Base-by-base conservation (phyloP, 2,888 invertebrate species). In the Neria commutata region DNA sequence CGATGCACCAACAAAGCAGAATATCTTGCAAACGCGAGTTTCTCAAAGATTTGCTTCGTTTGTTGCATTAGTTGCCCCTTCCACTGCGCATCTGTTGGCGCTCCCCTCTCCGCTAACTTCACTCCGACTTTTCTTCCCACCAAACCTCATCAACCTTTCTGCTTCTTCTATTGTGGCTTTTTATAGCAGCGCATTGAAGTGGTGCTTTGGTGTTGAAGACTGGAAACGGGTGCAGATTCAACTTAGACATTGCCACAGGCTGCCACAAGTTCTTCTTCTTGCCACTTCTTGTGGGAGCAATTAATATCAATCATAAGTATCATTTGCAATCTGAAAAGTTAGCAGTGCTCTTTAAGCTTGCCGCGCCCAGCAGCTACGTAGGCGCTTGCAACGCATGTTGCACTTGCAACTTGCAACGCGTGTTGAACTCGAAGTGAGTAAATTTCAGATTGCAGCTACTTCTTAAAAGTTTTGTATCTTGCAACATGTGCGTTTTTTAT, bases 131-230 rank as follows among this genome's bases (percentile, higher is more conserved):
- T n/a, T n/a, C n/a, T n/a, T n/a, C n/a, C n/a, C n/a, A n/a, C n/a
- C n/a, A n/a, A n/a, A n/a, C n/a, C n/a, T n/a, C 26, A 55, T 53
- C 37, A 37, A 29, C 29, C 11, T 29, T 29, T 29, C 29, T 8
- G 29, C 5, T 29, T 29, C 29, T 8, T 29, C 5, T 29, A 8
- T 11, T 11, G 29, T 8, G 6, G 29, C 29, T 29, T 29, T 29
- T 29, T 29, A 11, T 29, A 29, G n/a, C n/a, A n/a, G n/a, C n/a
- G n/a, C n/a, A n/a, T n/a, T n/a, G n/a, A n/a, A n/a, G n/a, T n/a
- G n/a, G n/a, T n/a, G n/a, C n/a, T n/a, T n/a, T n/a, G n/a, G n/a
- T n/a, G n/a, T n/a, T n/a, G n/a, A n/a, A n/a, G n/a, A n/a, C n/a
- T n/a, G n/a, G n/a, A n/a, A n/a, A n/a, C n/a, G n/a, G n/a, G n/a